These are phyloP conservation scores for Tolypeutes matacus DNA, from an alignment of 2,797 vertebrate genomes.

Conservation along the genomic window DNA sequence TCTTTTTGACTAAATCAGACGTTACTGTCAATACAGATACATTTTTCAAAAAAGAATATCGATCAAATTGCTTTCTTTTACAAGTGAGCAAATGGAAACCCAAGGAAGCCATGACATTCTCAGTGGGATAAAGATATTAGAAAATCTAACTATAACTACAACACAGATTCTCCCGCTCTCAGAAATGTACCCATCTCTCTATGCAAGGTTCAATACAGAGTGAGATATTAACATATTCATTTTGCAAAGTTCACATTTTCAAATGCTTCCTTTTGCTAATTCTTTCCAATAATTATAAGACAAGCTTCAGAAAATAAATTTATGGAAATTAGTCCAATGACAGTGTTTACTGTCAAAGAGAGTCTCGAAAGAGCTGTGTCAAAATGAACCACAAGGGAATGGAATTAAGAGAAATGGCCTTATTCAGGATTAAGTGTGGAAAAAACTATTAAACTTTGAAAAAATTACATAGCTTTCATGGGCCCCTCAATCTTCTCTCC, in stretches of 20 bases:
- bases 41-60: not conserved
- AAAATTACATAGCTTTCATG: not conserved
- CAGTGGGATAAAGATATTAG: not conserved
- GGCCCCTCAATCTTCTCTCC: not conserved
- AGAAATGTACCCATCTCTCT: not conserved
- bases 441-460: not conserved
- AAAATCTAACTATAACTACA: not conserved
- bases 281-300: not conserved
- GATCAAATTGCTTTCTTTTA: not conserved
- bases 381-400: not conserved
- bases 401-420: not conserved
- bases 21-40: not conserved
- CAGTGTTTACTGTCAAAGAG: not conserved
- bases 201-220: not conserved
- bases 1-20: not conserved
- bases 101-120: not conserved
- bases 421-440: too few relatives aligned
- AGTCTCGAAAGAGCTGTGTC: not conserved
- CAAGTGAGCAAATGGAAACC: not conserved
- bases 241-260: not conserved
- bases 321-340: not conserved
- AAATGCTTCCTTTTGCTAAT: not conserved
- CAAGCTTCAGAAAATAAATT: too few relatives aligned
- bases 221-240: too few relatives aligned
- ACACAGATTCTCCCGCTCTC: not conserved